Conservation (phyloP, 2,113 vertebrate species). For the Opisthocomus hoazin region DNA sequence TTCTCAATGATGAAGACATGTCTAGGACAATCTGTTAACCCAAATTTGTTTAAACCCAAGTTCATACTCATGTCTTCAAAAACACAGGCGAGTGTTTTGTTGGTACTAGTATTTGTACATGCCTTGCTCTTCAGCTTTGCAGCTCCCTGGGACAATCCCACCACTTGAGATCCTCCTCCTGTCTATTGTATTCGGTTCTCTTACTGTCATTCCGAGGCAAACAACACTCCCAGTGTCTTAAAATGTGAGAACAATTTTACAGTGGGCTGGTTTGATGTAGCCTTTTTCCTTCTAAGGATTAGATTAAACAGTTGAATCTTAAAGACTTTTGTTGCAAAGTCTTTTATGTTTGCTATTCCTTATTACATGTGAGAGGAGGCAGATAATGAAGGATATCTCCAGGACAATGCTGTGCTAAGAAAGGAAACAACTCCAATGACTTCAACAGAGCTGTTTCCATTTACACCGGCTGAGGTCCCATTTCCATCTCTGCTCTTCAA, state of each 20-base stretch:
- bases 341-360: background rate
- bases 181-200: background rate
- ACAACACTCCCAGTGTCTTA: background rate
- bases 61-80: background rate
- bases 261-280: background rate
- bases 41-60: background rate
- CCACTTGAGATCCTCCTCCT: background rate
- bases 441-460: background rate
- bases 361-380: background rate
- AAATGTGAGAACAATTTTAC: background rate
- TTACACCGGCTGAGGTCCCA: background rate
- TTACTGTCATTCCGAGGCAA: background rate
- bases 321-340: background rate
- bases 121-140: background rate
- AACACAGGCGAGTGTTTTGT: background rate
- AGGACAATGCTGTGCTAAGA: background rate
- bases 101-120: background rate
- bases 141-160: background rate
- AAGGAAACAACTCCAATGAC: background rate
- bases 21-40: background rate
- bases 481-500: background rate
- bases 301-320: background rate
- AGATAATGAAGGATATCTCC: background rate
- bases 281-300: background rate
- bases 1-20: constrained; percentile 11